phyloP scores from a whole-genome alignment of 2,113 vertebrate genomes.

The Lampris incognitus region DNA sequence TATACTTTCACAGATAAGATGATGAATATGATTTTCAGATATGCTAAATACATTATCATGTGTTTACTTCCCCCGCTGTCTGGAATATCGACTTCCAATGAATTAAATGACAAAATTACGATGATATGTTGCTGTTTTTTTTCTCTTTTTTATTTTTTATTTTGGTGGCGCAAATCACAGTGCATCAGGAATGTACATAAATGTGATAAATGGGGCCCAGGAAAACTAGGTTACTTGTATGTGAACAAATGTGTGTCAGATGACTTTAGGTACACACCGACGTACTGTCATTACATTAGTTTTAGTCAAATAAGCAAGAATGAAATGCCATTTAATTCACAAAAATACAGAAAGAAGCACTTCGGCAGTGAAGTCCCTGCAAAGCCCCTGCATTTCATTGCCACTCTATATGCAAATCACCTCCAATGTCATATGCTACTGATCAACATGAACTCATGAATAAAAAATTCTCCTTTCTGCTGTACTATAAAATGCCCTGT shows the following conservation, averaged over 20 bases:
- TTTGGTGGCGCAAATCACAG: constrained; percentile 5
- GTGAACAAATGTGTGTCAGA: not conserved
- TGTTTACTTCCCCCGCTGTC: constrained; percentile 5
- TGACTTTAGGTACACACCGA: not conserved
- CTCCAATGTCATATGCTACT: constrained; percentile 50
- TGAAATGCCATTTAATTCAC: constrained; percentile 43
- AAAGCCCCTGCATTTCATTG: constrained; percentile 45
- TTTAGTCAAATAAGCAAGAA: not conserved
- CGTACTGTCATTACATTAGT: constrained; percentile 28
- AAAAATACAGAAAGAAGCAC: constrained; percentile 41
- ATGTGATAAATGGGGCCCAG: constrained; percentile 15
- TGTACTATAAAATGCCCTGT: constrained; percentile 31
- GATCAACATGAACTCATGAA: constrained; percentile 74
- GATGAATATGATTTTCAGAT: not conserved
- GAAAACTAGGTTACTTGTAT: not conserved
- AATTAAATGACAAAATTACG: constrained; percentile 16
- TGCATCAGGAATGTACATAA: not conserved
- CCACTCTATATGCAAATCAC: constrained; percentile 81
- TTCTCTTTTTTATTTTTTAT: too few relatives aligned
- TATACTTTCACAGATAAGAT: not conserved
- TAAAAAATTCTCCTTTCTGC: constrained; percentile 53
- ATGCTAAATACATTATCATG: not conserved
- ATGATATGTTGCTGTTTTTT: constrained; percentile 2
- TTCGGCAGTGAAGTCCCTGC: constrained; percentile 66
- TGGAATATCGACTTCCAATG: constrained; percentile 40